Base-by-base conservation (phyloP, 2,113 vertebrate species). In the Cichladusa arquata region DNA sequence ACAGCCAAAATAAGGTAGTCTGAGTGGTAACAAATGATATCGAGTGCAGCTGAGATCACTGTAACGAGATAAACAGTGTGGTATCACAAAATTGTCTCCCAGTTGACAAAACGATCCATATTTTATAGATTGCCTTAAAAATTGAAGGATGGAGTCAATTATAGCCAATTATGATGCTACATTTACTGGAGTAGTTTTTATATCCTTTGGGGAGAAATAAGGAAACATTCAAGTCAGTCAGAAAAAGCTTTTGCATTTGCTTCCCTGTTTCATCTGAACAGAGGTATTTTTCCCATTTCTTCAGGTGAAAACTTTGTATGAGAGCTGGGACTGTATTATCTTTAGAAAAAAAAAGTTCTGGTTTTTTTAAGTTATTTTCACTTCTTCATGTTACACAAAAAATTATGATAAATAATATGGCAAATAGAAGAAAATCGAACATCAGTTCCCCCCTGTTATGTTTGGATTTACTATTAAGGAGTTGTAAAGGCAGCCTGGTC, bases 91-190 rank as follows among this genome's bases (percentile, higher is more conserved):
- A 97, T 97, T 97, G 97, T 97, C 95, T 98, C 95, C 92, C 92
- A 89, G 92, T 96, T 98, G 97, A 98, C 92, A 97, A 92, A 98
- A 96, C 76, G 94, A 97, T 97, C 96, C 95, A 96, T 97, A 97
- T 97, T 97, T 97, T 98, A 97, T 97, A 94, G 97, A 97, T 97
- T 98, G 84, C 92, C 96, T 97, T 95, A 97, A 97, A 98, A 98
- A 98, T 97, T 97, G 97, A 97, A 97, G 97, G 95, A 96, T 96
- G 83, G 95, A 97, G 96, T 97, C 97, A 97, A 97, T 98, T 98
- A 98, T 93, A 97, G 88, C 93, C 97, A 97, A 98, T 98, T 98
- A 97, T 97, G 96, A 97, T 96, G 96, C 96, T 97, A 83, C 96
- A 88, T 97, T 96, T 97, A 92, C 96, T 91, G 58, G 77, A 97